Base-by-base conservation (phyloP, 92 coral and sea anemone species). In the Bergia puertoricense region DNA sequence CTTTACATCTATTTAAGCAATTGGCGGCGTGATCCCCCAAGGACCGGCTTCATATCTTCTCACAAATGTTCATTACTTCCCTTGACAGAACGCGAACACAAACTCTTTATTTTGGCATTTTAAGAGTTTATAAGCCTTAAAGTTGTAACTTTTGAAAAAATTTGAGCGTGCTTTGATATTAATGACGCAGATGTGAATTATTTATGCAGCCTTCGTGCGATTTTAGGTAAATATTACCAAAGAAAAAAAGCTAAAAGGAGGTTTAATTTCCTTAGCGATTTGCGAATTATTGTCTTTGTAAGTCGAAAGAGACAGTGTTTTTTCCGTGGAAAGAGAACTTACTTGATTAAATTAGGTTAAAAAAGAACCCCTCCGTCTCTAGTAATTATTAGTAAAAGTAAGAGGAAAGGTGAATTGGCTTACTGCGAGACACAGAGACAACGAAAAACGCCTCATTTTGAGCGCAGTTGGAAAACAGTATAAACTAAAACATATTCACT, bases 1-100 rank as follows among this genome's bases (percentile, higher is more conserved):
- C 87, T 84, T 84, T 84, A 30, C 65, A 71, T 69, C 67, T 48
- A 84, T 84, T 84, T 72, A 84, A 51, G 87, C 79, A 71, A 84
- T 71, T 84, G 79, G 87, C 87, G 87, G 87, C 44, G 30, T 23
- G 79, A 9, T 23, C 68, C 68, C 77, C 79, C 42, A 10, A 45
- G 77, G 87, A 73, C 57, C 79, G 20, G 23, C 39, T 48, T 50
- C 67, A 72, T 48, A 36, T 22, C 62, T 51, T 48, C 38, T 37
- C 79, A 71, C 78, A 41, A 84, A 84, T 71, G 87, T 84, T 84
- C 75, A 41, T 45, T 84, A 71, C 23, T 69, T 84, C 36, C 30
- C 72, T 84, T 56, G 14, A 54, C 30, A 71, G 87, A 84, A 73
- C 18, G 67, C 74, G 66, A 74, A 23, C 79, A 46, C 37, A 71